These are phyloP conservation scores for Onthophagus sagittarius DNA, from an alignment of 2,888 invertebrate genomes.

Conservation along the genomic window DNA sequence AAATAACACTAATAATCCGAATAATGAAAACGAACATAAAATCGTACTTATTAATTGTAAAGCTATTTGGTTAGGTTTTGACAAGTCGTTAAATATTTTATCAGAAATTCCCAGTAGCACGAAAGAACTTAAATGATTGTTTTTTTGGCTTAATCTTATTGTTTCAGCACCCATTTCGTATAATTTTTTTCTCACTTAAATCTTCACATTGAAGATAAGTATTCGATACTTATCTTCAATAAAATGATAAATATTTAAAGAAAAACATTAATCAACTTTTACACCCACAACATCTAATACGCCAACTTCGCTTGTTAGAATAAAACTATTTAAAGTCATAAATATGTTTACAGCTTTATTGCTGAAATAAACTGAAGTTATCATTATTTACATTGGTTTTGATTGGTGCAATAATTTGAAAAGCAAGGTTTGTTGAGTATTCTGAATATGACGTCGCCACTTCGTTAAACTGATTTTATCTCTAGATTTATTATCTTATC, in stretches of 20 bases:
- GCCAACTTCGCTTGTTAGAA: background rate
- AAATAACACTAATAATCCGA: slow-evolving; percentile 8
- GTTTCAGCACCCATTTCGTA: slow-evolving; percentile 13
- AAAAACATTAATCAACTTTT: background rate
- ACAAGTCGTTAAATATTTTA: background rate
- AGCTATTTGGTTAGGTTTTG: background rate
- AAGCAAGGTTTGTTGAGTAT: background rate
- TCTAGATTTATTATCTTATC: slow-evolving; percentile 19
- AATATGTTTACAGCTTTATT: background rate
- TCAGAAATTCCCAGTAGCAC: background rate
- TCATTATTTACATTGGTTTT: background rate
- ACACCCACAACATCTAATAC: background rate
- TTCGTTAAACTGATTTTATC: slow-evolving; percentile 8
- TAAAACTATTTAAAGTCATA: background rate
- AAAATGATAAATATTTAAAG: background rate
- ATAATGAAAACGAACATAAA: slow-evolving; percentile 14
- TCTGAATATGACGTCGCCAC: background rate
- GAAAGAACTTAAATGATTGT: background rate
- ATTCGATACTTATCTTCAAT: background rate
- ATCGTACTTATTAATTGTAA: background rate
- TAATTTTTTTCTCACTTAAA: too few relatives aligned
- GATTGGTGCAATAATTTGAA: background rate
- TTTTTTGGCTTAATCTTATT: background rate
- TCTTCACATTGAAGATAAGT: too few relatives aligned
- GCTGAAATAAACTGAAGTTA: background rate